Conservation (phyloP, 2,797 vertebrate species). For the Spatula versicolor region DNA sequence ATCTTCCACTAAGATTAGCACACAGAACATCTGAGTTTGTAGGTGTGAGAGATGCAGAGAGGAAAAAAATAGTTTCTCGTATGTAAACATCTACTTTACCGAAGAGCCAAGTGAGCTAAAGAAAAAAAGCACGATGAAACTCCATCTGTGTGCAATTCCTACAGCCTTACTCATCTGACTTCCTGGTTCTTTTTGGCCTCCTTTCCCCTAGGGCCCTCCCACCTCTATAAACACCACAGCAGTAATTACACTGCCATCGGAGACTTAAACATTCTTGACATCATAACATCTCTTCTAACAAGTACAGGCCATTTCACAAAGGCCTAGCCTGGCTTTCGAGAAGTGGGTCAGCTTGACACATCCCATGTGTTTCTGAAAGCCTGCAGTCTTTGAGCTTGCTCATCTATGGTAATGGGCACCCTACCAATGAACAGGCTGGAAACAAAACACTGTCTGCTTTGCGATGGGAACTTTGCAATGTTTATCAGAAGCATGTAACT, state of each 20-base stretch:
- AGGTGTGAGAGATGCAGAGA: neutral
- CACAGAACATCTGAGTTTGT: neutral
- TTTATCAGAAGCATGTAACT: accelerated
- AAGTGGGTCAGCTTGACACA: constrained; percentile 72
- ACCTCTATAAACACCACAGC: constrained; percentile 56
- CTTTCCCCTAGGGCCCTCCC: constrained; percentile 61
- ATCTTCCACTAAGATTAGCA: neutral
- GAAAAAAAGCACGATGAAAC: constrained; percentile 22
- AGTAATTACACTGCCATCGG: constrained; percentile 43
- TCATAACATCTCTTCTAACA: constrained; percentile 32
- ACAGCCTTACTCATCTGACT: constrained; percentile 55
- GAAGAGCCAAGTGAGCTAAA: constrained; percentile 23
- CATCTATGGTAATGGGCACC: constrained; percentile 70
- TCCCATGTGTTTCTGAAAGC: constrained; percentile 57
- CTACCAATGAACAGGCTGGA: constrained; percentile 17
- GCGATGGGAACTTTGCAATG: constrained; percentile 10
- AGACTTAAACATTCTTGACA: constrained; percentile 59
- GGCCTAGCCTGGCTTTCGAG: constrained; percentile 41
- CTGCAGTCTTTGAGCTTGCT: constrained; percentile 56
- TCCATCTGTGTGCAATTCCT: constrained; percentile 40
- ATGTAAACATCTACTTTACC: constrained; percentile 24
- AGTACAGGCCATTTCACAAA: constrained; percentile 56
- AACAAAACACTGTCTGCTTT: constrained; percentile 37
- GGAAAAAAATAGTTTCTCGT: neutral
- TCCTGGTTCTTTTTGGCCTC: constrained; percentile 61